Conservation (phyloP, 2,113 vertebrate species). For the Rostratula benghalensis region DNA sequence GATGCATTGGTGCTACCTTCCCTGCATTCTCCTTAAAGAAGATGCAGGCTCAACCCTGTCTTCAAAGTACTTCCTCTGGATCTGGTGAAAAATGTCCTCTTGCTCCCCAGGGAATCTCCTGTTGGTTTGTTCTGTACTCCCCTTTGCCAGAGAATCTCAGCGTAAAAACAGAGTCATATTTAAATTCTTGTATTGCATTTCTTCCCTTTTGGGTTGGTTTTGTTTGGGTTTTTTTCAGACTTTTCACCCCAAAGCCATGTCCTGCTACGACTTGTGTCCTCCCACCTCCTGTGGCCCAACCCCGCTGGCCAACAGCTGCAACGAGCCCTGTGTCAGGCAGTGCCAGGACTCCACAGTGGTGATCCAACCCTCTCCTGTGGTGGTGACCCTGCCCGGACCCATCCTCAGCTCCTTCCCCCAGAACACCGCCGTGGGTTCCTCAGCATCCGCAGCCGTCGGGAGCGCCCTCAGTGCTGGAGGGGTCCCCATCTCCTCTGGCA, state of each 20-base stretch:
- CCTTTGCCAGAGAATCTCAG: background rate
- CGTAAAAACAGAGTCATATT: background rate
- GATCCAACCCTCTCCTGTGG: background rate
- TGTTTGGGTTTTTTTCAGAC: background rate
- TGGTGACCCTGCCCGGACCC: background rate
- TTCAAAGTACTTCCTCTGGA: background rate
- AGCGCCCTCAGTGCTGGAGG: rapidly evolving
- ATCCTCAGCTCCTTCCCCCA: background rate
- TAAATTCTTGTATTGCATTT: background rate
- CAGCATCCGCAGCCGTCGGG: background rate
- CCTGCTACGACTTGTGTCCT: background rate
- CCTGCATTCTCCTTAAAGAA: background rate
- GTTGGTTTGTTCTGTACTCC: background rate
- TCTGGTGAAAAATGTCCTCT: background rate
- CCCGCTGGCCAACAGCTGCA: background rate
- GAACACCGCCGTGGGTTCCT: background rate
- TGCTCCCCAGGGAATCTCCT: background rate
- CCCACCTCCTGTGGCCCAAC: background rate
- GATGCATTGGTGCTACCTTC: background rate
- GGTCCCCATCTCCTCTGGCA: background rate
- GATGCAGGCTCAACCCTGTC: background rate
- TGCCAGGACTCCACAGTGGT: background rate
- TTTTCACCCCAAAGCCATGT: background rate
- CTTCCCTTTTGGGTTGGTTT: background rate
- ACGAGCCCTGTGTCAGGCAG: background rate